Conservation (phyloP, 2,797 vertebrate species). For the Typhlichthys subterraneus region DNA sequence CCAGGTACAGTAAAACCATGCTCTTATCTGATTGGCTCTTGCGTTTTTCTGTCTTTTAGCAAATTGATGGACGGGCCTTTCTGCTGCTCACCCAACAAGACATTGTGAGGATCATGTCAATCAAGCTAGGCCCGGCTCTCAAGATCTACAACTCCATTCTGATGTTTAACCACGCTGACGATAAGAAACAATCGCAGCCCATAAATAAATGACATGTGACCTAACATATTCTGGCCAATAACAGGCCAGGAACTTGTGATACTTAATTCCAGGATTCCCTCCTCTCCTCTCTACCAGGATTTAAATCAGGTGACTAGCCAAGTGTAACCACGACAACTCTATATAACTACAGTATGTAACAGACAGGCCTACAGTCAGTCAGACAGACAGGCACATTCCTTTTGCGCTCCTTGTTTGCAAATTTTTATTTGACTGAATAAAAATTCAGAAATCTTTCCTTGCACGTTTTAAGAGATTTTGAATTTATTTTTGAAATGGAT, state of each 20-base stretch:
- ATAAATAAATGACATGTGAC: conserved; percentile 44
- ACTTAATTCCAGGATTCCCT: background rate
- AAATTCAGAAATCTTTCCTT: too few species aligned
- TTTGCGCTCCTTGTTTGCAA: too few species aligned
- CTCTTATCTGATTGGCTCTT: background rate
- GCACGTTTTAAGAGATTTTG: too few species aligned
- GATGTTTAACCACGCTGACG: conserved; percentile 86
- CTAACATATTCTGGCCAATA: background rate
- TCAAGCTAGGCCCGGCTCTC: conserved; percentile 91
- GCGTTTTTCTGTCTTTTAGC: conserved; percentile 66
- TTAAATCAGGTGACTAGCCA: background rate
- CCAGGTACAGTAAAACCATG: background rate
- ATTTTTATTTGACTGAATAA: too few species aligned
- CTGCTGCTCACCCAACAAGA: conserved; percentile 90
- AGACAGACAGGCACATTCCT: too few species aligned
- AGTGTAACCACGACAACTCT: background rate
- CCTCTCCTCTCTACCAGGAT: background rate
- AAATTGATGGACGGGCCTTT: conserved; percentile 91
- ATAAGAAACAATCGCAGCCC: conserved; percentile 46
- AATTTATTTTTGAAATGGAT: too few species aligned
- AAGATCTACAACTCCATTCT: conserved; percentile 95
- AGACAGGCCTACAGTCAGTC: too few species aligned
- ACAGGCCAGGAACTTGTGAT: background rate
- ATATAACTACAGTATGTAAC: too few species aligned
- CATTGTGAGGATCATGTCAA: conserved; percentile 88